Evolutionary conservation across 2,113 vertebrate genomes (phyloP).

Genomic region (Cynoglossus semilaevis): DNA sequence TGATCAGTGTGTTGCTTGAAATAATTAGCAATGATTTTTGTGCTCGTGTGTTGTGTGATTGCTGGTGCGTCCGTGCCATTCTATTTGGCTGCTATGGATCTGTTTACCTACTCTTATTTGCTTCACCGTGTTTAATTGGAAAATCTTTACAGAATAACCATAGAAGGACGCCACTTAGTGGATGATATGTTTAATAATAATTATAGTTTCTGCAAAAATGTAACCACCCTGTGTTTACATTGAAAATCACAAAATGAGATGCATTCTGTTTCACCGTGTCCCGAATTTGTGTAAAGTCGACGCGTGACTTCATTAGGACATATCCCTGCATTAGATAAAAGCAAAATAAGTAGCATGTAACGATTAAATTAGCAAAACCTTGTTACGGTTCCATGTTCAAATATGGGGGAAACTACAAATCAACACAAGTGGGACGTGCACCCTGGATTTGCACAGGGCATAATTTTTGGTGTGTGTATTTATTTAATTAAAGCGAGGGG

Average conservation of each 20-base stretch:
- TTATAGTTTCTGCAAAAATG: conserved; percentile 9
- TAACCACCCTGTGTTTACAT: background rate
- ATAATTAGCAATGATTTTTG: conserved; percentile 92
- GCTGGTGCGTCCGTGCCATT: conserved; percentile 28
- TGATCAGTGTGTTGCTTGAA: conserved; percentile 93
- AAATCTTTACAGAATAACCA: conserved; percentile 9
- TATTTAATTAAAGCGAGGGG: conserved; percentile 59
- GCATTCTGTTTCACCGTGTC: no score
- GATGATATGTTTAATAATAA: conserved; percentile 3
- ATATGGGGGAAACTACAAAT: conserved; percentile 55
- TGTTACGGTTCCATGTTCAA: conserved; percentile 16
- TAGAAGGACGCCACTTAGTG: background rate
- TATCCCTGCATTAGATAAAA: conserved; percentile 24
- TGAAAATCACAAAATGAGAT: no score
- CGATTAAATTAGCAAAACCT: conserved; percentile 67
- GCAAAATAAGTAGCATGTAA: conserved; percentile 54
- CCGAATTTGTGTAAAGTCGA: background rate
- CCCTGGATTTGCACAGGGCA: conserved; percentile 26
- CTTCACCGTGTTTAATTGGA: conserved; percentile 17
- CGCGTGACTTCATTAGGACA: conserved; percentile 6
- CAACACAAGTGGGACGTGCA: conserved; percentile 40
- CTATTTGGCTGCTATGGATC: conserved; percentile 24
- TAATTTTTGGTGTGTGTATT: conserved; percentile 53
- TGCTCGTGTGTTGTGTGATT: conserved; percentile 33
- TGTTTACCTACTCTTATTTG: conserved; percentile 38